Evolutionary conservation across 2,888 invertebrate genomes (phyloP).

Genomic region (Caenorhabditis macrosperma): DNA sequence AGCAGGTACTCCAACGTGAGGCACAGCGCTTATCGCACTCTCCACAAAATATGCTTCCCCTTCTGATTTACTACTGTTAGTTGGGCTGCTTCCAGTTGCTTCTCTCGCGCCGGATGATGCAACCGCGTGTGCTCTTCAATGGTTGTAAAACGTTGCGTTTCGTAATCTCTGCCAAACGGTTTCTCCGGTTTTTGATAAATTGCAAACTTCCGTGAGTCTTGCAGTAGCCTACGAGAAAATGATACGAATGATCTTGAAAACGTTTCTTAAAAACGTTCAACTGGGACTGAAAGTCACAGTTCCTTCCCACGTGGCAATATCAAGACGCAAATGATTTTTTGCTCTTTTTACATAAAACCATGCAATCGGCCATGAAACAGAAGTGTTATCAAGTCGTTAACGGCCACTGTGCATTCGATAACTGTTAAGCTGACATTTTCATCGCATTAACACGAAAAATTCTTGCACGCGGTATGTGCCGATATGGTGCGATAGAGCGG

Average conservation of each 20-base stretch:
- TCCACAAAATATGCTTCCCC: constrained; percentile 20
- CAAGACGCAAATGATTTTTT: constrained; percentile 30
- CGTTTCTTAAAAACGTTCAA: too few relatives aligned
- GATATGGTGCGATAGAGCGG: constrained; percentile 24
- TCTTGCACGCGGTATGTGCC: constrained; percentile 1
- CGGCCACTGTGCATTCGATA: constrained; percentile 54
- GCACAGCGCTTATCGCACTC: constrained; percentile 33
- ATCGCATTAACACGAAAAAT: constrained; percentile 45
- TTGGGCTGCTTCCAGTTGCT: constrained; percentile 1
- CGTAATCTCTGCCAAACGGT: constrained; percentile 20
- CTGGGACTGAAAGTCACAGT: background rate
- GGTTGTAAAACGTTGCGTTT: constrained; percentile 29
- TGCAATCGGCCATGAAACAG: constrained; percentile 22
- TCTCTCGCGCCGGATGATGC: constrained; percentile 32
- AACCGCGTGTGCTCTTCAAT: constrained; percentile 31
- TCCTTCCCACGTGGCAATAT: constrained; percentile 8
- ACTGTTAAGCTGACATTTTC: constrained; percentile 54
- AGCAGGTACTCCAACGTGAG: constrained; percentile 23
- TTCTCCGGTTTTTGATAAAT: background rate
- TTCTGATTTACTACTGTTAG: constrained; percentile 52
- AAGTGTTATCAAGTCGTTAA: constrained; percentile 42
- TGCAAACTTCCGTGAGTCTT: background rate
- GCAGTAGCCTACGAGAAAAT: too few relatives aligned
- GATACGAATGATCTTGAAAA: too few relatives aligned
- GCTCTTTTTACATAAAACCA: constrained; percentile 27